Evolutionary conservation across 2,888 invertebrate species (phyloP).

Genomic region (Vanessa cardui): DNA sequence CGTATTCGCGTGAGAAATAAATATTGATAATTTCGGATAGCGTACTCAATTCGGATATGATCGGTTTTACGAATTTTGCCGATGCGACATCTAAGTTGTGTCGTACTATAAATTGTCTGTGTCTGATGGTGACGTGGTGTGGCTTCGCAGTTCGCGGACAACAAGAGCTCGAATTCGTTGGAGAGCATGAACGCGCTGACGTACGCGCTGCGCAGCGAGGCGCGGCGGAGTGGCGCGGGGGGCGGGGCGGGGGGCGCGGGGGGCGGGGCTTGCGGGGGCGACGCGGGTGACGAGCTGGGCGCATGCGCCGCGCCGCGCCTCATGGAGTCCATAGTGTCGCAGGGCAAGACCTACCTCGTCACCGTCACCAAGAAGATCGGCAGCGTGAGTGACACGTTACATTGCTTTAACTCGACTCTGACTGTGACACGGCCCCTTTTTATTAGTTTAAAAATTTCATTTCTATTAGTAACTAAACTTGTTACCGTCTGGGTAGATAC

Average conservation of each 20-base stretch:
- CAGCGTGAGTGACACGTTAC: conserved; percentile 55
- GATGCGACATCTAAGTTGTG: too few relatives aligned
- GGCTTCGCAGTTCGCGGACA: conserved; percentile 58
- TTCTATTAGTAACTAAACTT: too few relatives aligned
- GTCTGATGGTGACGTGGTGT: too few relatives aligned
- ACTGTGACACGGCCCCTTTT: too few relatives aligned
- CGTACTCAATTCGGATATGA: too few relatives aligned
- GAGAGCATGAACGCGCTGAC: conserved; percentile 63
- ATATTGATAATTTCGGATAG: too few relatives aligned
- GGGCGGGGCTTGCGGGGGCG: conserved; percentile 41
- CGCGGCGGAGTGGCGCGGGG: conserved; percentile 45
- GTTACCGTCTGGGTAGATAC: too few relatives aligned
- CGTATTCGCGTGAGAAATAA: too few relatives aligned
- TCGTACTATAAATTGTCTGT: too few relatives aligned
- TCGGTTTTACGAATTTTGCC: too few relatives aligned
- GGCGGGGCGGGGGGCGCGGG: conserved; percentile 44
- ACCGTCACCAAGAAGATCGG: conserved; percentile 73
- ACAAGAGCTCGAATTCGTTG: conserved; percentile 62
- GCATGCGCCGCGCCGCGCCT: conserved; percentile 59
- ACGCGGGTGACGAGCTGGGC: conserved; percentile 50
- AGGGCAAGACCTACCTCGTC: conserved; percentile 74
- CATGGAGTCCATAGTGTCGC: conserved; percentile 75
- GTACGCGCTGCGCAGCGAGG: conserved; percentile 53
- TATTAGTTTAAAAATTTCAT: too few relatives aligned
- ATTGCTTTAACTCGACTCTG: too few relatives aligned